Evolutionary conservation across 2,888 invertebrate genomes (phyloP), one percentile per base, ranked within the genome.

Genomic region (Electrophaes corylata): DNA sequence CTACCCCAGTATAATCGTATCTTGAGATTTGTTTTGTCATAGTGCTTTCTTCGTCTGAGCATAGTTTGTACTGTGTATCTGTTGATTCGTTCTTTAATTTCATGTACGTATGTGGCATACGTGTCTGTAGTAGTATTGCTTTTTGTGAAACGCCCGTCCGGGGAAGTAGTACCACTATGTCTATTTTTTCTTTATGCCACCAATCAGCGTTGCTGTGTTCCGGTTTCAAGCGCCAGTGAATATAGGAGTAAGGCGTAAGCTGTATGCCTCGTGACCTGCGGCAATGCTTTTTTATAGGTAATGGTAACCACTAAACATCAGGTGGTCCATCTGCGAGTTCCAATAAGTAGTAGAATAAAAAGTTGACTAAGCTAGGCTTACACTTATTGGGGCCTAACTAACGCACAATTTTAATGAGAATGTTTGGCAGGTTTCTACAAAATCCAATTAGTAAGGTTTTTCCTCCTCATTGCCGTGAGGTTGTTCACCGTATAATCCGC

Each of bases 401-500:
- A 31, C 51, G 31, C 18, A 51, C 43, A 52, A 52, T 35, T 52
- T 40, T 23, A 44, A 48, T 48, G 39, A 44, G 41, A 47, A 57
- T 48, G 40, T 59, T 49, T 31, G 53, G 49, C 55, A 48, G 48
- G 58, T 59, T 41, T 59, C 50, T 35, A 52, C 44, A 31, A 41
- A 48, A 60, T 60, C 53, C 54, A 60, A 74, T 70, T 70, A 69
- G 61, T 70, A 73, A 71, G 76, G 70, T 69, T 69, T 71, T 37
- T 37, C 37, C 37, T 52, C 63, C 41, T 71, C 71, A 69, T 69
- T 62, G 60, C 66, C 48, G 43, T 47, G 60, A 70, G 75, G 70
- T 62, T 72, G 60, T 72, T 76, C 70, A 76, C 76, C 72, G 60
- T 26, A 18, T 76, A 77, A 77, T 75, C 76, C 70, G 65, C 73